Evolutionary conservation across 2,113 vertebrate genomes (phyloP).

Genomic region (Tor tambroides): DNA sequence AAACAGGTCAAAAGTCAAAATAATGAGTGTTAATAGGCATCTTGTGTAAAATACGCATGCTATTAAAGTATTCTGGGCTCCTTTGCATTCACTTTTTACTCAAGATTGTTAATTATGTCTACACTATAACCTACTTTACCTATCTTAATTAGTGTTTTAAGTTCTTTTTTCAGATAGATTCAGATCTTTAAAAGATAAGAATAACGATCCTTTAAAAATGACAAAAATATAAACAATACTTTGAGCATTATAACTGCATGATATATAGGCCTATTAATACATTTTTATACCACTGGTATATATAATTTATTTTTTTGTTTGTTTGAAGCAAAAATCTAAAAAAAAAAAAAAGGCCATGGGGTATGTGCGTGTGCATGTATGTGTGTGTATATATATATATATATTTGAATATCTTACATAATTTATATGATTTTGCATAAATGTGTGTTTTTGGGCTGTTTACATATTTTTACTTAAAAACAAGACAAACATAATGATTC

Average conservation of each 20-base stretch:
- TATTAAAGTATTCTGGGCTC: neutral
- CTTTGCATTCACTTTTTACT: neutral
- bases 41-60: neutral
- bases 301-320: neutral
- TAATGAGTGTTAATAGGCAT: neutral
- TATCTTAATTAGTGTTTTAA: neutral
- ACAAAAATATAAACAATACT: neutral
- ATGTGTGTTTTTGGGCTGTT: neutral
- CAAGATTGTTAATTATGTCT: neutral
- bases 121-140: neutral
- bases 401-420: neutral
- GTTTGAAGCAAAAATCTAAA: neutral
- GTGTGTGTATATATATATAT: too few species aligned
- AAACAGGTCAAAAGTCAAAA: neutral
- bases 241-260: neutral
- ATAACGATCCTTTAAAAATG: neutral
- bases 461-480: neutral
- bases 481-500: neutral
- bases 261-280: neutral
- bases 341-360: too few species aligned
- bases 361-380: too few species aligned
- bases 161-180: too few species aligned
- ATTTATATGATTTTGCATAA: neutral
- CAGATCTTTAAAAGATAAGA: too few species aligned
- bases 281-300: neutral